Percentiles rank a stretch among this genome's conserved stretches.
phyloP scores from a whole-genome alignment of 2,797 vertebrate genomes.

The Poeciliopsis turneri region DNA sequence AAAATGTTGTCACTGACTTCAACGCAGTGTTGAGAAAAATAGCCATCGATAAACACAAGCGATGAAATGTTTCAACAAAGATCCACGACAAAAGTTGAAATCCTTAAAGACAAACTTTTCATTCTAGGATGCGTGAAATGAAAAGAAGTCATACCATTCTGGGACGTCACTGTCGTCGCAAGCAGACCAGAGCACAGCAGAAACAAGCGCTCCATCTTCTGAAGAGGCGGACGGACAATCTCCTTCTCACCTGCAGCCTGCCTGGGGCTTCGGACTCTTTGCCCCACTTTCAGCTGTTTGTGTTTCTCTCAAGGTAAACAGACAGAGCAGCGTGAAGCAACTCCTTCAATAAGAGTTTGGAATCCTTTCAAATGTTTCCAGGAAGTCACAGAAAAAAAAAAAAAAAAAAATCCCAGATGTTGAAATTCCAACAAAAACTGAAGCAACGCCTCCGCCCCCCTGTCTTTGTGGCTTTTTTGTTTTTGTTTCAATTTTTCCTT shows the following conservation, averaged over 20 bases:
- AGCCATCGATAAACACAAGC: neutral
- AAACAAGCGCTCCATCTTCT: conserved; percentile 52
- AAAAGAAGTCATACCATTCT: conserved; percentile 43
- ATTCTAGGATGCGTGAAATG: neutral
- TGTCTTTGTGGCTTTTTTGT: neutral
- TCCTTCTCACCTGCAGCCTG: conserved; percentile 3
- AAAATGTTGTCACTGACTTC: neutral
- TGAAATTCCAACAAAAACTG: conserved; percentile 24
- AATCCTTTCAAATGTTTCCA: conserved; percentile 19
- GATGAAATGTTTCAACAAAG: neutral
- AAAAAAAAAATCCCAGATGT: neutral
- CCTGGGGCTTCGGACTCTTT: conserved; percentile 19
- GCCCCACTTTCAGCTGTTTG: conserved; percentile 36
- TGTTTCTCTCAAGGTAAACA: conserved; percentile 51
- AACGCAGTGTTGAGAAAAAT: neutral
- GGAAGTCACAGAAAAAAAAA: conserved; percentile 21
- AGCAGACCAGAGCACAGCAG: conserved; percentile 37
- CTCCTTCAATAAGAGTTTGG: neutral
- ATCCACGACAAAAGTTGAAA: neutral
- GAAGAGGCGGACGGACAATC: conserved; percentile 4
- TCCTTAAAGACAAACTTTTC: neutral
- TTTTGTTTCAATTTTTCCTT: neutral
- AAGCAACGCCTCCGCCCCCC: too few relatives aligned
- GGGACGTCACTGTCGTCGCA: conserved; percentile 20
- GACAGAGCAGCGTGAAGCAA: conserved; percentile 45